A percentile compares a stretch with the other conserved stretches of the same genome.
These are phyloP conservation scores for Nannobrachium achirus DNA, from an alignment of 2,113 vertebrate species.

Conservation along the genomic window DNA sequence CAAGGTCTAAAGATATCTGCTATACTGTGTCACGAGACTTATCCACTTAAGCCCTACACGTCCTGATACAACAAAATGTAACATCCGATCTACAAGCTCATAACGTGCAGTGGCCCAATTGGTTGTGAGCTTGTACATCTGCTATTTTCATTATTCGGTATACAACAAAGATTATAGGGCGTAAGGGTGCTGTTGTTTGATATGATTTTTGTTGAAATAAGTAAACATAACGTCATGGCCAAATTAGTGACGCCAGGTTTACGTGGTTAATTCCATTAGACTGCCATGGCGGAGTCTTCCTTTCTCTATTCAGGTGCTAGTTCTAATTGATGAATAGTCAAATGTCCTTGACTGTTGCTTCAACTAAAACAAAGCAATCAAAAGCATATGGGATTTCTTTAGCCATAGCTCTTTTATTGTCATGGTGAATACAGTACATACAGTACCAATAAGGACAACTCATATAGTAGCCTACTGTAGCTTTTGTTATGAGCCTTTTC, in stretches of 20 bases:
- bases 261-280: slow-evolving; percentile 49
- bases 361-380: slow-evolving; percentile 11
- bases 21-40: slow-evolving; percentile 37
- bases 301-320: slow-evolving; percentile 13
- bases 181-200: too few relatives aligned
- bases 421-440: slow-evolving; percentile 17
- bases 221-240: too few relatives aligned
- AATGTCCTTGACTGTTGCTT: neutral
- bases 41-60: too few relatives aligned
- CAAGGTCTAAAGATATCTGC: slow-evolving; percentile 67
- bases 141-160: too few relatives aligned
- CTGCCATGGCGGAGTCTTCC: neutral
- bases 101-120: too few relatives aligned
- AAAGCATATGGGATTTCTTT: slow-evolving; percentile 4
- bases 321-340: neutral
- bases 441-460: slow-evolving; percentile 11
- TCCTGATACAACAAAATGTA: too few relatives aligned
- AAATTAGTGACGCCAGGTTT: too few relatives aligned
- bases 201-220: too few relatives aligned
- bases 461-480: neutral
- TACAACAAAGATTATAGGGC: too few relatives aligned
- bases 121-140: too few relatives aligned
- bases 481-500: slow-evolving; percentile 21
- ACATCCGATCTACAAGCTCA: too few relatives aligned
- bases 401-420: neutral